Evolutionary conservation across 2,888 invertebrate species (phyloP), one percentile per base, ranked within the genome.

Genomic region (Oxyteleia sp.): DNA sequence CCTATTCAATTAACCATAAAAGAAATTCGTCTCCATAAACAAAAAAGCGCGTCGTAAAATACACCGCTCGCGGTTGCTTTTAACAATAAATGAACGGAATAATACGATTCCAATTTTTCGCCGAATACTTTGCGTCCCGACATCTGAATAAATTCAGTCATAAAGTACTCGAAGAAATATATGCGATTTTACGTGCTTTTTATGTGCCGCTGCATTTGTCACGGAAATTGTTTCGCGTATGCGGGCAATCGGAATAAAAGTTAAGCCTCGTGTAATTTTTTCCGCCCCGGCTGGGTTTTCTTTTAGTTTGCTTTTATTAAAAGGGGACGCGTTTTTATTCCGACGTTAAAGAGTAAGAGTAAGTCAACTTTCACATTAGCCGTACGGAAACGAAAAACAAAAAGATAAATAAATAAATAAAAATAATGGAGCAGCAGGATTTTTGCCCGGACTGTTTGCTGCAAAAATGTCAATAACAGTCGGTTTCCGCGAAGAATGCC

Each of bases 81-180:
- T 57, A 35, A 57, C 38, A 57, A 35, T 38, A 38, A 38, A 4
- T 23, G 38, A 57, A 38, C 38, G 53, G n/a, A 57, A 38, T 57
- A 38, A 38, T 57, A 57, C n/a, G 38, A 18, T 57, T 38, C 57
- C 38, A 57, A 38, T 57, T 29, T 57, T 57, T 38, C 35, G 38
- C 2, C 57, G 38, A 57, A 38, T 38, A 38, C 11, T 57, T 38
- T 57, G 57, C 35, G 16, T 38, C 13, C 15, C 15, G 3, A 11
- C 38, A n/a, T 57, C n/a, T 35, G 38, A 57, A 18, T 57, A 38
- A 57, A 57, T 57, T 38, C 38, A 57, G 7, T 13, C 38, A 57
- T 57, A 20, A 57, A 57, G n/a, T 3, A 57, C 38, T 57, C 20
- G 3, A 32, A 38, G 57, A 20, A 57, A 38, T 57, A 38, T 57